A percentile compares a stretch with the other conserved stretches of the same genome.
Evolutionary conservation across 2,113 vertebrate species (phyloP).

Genomic region (Telmatochromis brachygnathus): DNA sequence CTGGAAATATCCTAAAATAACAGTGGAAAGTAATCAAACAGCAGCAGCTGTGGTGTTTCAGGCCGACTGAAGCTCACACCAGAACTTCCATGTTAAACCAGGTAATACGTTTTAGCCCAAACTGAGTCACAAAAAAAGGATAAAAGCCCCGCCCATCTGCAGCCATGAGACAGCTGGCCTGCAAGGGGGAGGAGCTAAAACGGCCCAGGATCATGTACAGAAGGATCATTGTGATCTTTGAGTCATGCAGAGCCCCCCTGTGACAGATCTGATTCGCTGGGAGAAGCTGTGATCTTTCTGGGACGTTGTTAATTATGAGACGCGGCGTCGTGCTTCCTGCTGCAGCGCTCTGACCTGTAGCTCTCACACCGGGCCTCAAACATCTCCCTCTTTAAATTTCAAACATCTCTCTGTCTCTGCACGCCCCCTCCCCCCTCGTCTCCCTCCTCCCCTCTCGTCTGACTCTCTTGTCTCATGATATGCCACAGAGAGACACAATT

Average conservation of each 20-base stretch:
- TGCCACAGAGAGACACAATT: slow-evolving; percentile 74
- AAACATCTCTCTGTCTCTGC: background rate
- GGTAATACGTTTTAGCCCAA: background rate
- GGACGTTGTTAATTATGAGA: background rate
- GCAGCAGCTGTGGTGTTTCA: background rate
- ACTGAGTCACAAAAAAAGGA: background rate
- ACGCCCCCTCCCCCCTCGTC: background rate
- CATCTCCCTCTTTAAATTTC: background rate
- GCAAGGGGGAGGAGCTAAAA: background rate
- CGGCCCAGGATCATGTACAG: background rate
- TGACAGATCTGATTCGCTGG: background rate
- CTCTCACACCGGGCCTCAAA: background rate
- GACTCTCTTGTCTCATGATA: slow-evolving; percentile 66
- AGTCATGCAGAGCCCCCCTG: background rate
- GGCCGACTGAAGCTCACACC: background rate
- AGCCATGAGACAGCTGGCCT: background rate
- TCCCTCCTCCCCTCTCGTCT: slow-evolving; percentile 32
- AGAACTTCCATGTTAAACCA: background rate
- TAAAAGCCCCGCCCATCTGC: background rate
- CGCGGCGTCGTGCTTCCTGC: background rate
- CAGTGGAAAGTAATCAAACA: background rate
- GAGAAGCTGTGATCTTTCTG: background rate
- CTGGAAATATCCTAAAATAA: background rate
- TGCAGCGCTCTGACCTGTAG: background rate
- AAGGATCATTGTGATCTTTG: background rate